Percentiles rank a stretch among this genome's conserved stretches.
Conservation (phyloP, 1,140 invertebrate genomes). For the Drosophila pruinosa region DNA sequence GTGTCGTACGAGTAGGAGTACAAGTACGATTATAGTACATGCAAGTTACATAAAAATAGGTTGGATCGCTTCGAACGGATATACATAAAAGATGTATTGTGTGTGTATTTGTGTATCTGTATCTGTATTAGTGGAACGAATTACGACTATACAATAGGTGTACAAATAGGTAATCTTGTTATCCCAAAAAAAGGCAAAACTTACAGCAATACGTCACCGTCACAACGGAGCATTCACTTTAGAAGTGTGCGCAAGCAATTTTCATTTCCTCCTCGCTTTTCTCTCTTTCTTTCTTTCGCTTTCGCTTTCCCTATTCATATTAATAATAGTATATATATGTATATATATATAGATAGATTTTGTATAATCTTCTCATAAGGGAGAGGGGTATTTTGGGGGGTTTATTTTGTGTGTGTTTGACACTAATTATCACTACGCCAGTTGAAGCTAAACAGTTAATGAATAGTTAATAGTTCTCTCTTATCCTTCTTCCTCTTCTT, state of each 20-base stretch:
- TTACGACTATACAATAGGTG: constrained; percentile 47
- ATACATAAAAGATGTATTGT: constrained; percentile 20
- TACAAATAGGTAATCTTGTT: constrained; percentile 33
- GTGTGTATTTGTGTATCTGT: constrained; percentile 37
- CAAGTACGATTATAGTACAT: constrained; percentile 46
- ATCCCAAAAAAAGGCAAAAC: constrained; percentile 62
- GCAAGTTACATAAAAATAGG: constrained; percentile 73
- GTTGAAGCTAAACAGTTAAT: constrained; percentile 71
- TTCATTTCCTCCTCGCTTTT: constrained; percentile 5
- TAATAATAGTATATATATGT: constrained; percentile 7
- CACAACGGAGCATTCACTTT: constrained; percentile 56
- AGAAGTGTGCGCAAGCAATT: constrained; percentile 55
- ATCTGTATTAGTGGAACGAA: constrained; percentile 38
- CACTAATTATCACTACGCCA: constrained; percentile 80
- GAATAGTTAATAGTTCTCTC: constrained; percentile 18
- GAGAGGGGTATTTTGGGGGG: constrained; percentile 1
- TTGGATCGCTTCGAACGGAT: constrained; percentile 48
- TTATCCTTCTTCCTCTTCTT: background rate
- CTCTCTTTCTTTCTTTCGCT: background rate
- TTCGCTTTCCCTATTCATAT: constrained; percentile 16
- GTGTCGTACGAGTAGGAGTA: constrained; percentile 61
- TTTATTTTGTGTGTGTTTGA: constrained; percentile 73
- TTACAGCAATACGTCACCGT: constrained; percentile 64
- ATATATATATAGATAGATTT: constrained; percentile 8
- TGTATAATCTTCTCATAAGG: constrained; percentile 10